A percentile compares a stretch with the other conserved stretches of the same genome.
Conservation (phyloP, 2,797 vertebrate genomes). For the Melanotaenia trifasciata region DNA sequence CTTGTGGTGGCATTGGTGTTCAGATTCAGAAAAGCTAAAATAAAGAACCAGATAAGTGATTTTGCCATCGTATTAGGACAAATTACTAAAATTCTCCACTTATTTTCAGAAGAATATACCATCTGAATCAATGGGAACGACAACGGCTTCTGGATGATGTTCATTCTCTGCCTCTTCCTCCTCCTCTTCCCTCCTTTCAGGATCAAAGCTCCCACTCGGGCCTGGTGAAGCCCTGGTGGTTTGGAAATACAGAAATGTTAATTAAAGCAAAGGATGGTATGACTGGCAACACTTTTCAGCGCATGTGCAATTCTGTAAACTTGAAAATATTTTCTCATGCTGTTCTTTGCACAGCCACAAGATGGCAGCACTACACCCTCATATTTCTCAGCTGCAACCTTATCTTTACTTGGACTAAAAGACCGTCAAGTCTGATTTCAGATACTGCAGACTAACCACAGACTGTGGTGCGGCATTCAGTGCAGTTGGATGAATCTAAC, state of each 20-base stretch:
- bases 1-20: conserved; percentile 87
- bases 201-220: conserved; percentile 74
- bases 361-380: conserved; percentile 41
- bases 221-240: conserved; percentile 75
- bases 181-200: conserved; percentile 70
- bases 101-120: conserved; percentile 59
- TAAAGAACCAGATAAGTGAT: conserved; percentile 12
- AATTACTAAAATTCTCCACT: neutral
- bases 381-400: neutral
- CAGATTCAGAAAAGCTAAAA: conserved; percentile 79
- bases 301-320: neutral
- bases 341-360: conserved; percentile 49
- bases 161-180: conserved; percentile 64
- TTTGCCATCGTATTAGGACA: fast-evolving
- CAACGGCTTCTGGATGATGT: conserved; percentile 30
- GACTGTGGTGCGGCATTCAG: neutral
- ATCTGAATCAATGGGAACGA: conserved; percentile 65
- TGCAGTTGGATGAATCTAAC: neutral
- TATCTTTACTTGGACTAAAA: neutral
- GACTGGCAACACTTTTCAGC: neutral
- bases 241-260: conserved; percentile 34
- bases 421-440: neutral
- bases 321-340: neutral
- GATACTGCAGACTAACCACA: neutral
- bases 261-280: neutral